Percentiles rank a stretch among this genome's conserved stretches.
Conservation (phyloP, 1,140 invertebrate species). For the Pachypsylla venusta region DNA sequence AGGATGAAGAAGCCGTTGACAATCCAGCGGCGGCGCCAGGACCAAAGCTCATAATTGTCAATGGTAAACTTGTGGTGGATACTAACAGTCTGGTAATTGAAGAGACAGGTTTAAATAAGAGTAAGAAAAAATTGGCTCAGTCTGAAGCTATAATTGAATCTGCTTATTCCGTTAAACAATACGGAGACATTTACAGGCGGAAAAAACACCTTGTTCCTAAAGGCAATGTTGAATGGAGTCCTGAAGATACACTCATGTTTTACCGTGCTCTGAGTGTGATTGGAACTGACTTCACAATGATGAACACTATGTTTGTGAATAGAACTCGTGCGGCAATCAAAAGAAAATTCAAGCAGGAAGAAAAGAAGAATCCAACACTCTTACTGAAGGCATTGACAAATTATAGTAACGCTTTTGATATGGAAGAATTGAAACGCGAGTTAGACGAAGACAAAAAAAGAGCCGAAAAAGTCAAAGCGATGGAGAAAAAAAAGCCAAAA, state of each 20-base stretch:
- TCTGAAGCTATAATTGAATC: conserved; percentile 27
- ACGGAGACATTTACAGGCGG: neutral
- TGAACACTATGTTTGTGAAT: conserved; percentile 65
- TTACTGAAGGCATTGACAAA: conserved; percentile 40
- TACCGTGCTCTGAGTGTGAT: conserved; percentile 73
- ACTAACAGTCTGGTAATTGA: conserved; percentile 61
- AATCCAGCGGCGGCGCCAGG: conserved; percentile 38
- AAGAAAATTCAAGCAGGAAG: conserved; percentile 54
- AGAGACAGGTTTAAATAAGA: conserved; percentile 38
- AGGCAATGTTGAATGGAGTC: conserved; percentile 9
- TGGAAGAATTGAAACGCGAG: conserved; percentile 22
- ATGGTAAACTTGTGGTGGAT: conserved; percentile 74
- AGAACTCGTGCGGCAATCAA: conserved; percentile 65
- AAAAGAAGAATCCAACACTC: conserved; percentile 37
- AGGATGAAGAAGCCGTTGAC: conserved; percentile 11
- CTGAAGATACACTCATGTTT: conserved; percentile 62
- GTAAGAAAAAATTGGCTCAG: conserved; percentile 41
- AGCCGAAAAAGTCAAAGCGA: neutral
- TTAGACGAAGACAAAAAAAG: neutral
- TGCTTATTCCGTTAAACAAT: conserved; percentile 28
- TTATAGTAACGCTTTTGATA: conserved; percentile 36
- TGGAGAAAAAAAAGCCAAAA: neutral
- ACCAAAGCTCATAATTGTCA: conserved; percentile 72
- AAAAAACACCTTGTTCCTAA: neutral
- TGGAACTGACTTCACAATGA: conserved; percentile 79